phyloP scores from a whole-genome alignment of 2,888 invertebrate species.

The Pammene fasciana region DNA sequence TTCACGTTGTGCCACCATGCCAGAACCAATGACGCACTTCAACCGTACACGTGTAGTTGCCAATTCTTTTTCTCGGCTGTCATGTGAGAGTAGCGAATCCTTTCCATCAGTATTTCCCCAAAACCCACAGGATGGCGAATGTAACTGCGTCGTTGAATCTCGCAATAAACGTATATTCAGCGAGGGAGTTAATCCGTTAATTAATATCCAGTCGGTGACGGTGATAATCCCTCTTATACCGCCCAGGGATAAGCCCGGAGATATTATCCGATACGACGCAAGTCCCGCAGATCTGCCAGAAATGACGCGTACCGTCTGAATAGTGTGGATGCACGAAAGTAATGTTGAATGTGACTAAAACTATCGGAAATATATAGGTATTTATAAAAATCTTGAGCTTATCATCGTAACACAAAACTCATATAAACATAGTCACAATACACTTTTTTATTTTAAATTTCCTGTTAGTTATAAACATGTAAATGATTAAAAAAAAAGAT shows the following conservation, averaged over 20 bases:
- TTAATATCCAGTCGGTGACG: conserved; percentile 27
- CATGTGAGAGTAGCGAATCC: neutral
- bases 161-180: conserved; percentile 9
- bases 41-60: conserved; percentile 5
- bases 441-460: no score
- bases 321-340: neutral
- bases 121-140: neutral
- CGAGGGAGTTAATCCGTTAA: conserved; percentile 18
- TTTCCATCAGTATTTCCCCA: neutral
- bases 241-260: conserved; percentile 1
- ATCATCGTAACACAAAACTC: no score
- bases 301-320: conserved; percentile 1
- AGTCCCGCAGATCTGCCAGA: conserved; percentile 9
- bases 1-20: neutral
- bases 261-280: conserved; percentile 10
- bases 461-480: no score
- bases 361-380: neutral
- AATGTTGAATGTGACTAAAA: neutral
- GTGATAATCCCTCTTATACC: conserved; percentile 19
- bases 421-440: no score
- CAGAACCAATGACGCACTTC: conserved; percentile 19
- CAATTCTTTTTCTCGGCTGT: neutral
- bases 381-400: no score
- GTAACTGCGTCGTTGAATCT: conserved; percentile 5
- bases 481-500: no score